phyloP scores from a whole-genome alignment of 2,113 vertebrate genomes.

The Callopanchax toddi region DNA sequence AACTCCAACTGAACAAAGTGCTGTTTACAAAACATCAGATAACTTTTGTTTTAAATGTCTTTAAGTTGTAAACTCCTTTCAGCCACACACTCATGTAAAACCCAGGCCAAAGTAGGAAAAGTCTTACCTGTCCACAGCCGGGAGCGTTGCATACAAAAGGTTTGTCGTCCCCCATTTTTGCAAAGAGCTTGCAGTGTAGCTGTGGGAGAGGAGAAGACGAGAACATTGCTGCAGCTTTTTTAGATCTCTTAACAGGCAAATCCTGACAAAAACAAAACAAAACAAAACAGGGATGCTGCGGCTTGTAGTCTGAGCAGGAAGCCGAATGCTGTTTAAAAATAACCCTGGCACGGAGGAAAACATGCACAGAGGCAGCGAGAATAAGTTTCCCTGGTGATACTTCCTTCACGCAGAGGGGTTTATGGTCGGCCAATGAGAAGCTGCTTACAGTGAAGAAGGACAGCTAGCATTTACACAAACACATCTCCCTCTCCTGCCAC shows the following conservation, averaged over 20 bases:
- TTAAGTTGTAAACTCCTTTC: neutral
- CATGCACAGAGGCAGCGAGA: constrained; percentile 71
- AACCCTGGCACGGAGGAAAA: constrained; percentile 77
- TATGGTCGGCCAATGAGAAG: constrained; percentile 71
- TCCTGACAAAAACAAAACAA: constrained; percentile 64
- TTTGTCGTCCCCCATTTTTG: constrained; percentile 96
- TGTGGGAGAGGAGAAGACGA: constrained; percentile 78
- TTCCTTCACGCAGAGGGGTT: constrained; percentile 77
- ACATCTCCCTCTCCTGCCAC: constrained; percentile 57
- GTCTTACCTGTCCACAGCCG: constrained; percentile 97
- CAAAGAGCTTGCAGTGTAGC: constrained; percentile 83
- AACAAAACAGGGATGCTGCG: constrained; percentile 72
- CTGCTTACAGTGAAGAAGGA: constrained; percentile 44
- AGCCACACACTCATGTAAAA: neutral
- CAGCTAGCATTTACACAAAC: constrained; percentile 63
- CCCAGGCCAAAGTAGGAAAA: constrained; percentile 29
- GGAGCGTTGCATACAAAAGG: constrained; percentile 96
- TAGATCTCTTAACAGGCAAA: constrained; percentile 52
- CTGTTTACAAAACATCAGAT: neutral
- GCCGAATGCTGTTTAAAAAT: constrained; percentile 80
- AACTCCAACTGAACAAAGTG: neutral
- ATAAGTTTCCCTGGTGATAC: constrained; percentile 83
- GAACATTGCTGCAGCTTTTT: constrained; percentile 75
- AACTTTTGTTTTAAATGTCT: neutral
- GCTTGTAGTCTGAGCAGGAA: constrained; percentile 76